phyloP scores from a whole-genome alignment of 2,888 invertebrate genomes.

The Alsophila aescularia region DNA sequence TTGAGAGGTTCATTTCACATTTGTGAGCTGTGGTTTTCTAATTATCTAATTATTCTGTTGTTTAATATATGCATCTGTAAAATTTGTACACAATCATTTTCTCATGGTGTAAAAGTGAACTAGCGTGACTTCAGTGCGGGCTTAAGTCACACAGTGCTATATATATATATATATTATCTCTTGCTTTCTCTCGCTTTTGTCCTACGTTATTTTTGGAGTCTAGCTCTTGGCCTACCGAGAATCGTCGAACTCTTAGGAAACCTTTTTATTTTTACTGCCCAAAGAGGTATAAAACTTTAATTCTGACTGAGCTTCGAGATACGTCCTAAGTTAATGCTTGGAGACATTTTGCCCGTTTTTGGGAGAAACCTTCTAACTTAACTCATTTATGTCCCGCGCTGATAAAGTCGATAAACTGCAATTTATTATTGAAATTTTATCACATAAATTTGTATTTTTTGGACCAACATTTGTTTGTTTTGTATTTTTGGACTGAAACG shows the following conservation, averaged over 20 bases:
- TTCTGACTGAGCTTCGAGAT: slow-evolving; percentile 61
- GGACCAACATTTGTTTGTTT: slow-evolving; percentile 28
- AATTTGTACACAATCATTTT: too few species aligned
- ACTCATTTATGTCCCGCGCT: slow-evolving; percentile 22
- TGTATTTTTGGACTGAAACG: slow-evolving; percentile 13
- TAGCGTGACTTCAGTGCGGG: too few species aligned
- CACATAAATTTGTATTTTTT: slow-evolving; percentile 39
- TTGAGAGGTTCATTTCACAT: too few species aligned
- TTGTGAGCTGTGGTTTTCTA: too few species aligned
- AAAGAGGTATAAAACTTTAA: slow-evolving; percentile 61
- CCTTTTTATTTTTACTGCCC: slow-evolving; percentile 53
- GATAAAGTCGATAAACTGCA: slow-evolving; percentile 51
- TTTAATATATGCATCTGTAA: too few species aligned
- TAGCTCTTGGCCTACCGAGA: slow-evolving; percentile 46
- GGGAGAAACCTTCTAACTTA: slow-evolving; percentile 34
- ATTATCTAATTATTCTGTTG: too few species aligned
- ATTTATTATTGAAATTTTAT: slow-evolving; percentile 47
- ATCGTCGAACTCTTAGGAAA: slow-evolving; percentile 47
- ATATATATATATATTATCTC: too few species aligned
- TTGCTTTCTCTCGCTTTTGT: neutral
- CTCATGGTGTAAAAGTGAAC: too few species aligned
- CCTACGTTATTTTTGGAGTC: neutral
- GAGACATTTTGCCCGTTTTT: slow-evolving; percentile 57
- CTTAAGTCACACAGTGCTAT: too few species aligned
- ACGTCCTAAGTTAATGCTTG: slow-evolving; percentile 54